Evolutionary conservation across 2,888 invertebrate species (phyloP).

Genomic region (Eilema depressum): DNA sequence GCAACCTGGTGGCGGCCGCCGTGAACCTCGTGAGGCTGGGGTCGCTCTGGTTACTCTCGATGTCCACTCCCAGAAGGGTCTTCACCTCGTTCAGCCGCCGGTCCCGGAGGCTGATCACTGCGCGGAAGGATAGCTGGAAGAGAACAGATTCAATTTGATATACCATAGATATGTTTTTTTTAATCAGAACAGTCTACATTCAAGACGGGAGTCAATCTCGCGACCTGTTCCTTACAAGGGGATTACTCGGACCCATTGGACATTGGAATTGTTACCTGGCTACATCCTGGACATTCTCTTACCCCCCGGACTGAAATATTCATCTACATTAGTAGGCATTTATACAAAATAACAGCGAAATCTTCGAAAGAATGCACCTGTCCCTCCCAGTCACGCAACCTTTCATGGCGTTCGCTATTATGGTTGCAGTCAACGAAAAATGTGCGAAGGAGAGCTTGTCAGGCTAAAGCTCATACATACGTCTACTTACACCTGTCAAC

Average conservation of each 20-base stretch:
- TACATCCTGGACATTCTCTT: neutral
- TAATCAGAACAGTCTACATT: neutral
- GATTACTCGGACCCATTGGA: neutral
- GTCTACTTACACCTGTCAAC: too few relatives aligned
- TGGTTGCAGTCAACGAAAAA: too few relatives aligned
- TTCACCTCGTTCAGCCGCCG: constrained; percentile 91
- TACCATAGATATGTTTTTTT: neutral
- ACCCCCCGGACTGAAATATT: too few relatives aligned
- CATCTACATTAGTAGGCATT: too few relatives aligned
- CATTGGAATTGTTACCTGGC: too few relatives aligned
- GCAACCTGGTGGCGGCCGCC: constrained; percentile 88
- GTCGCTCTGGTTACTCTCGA: constrained; percentile 62
- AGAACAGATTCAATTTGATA: neutral
- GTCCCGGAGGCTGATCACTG: constrained; percentile 88
- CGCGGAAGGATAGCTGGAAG: constrained; percentile 79
- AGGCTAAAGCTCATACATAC: too few relatives aligned
- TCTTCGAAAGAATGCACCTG: too few relatives aligned
- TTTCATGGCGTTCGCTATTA: too few relatives aligned
- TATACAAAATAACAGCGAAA: too few relatives aligned
- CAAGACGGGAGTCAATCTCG: neutral
- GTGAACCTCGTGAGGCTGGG: constrained; percentile 82
- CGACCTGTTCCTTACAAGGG: neutral
- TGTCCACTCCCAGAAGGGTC: constrained; percentile 86
- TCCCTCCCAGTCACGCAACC: too few relatives aligned
- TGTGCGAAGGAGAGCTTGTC: too few relatives aligned